Conservation (phyloP, 2,888 invertebrate genomes). For the Phortica magna region DNA sequence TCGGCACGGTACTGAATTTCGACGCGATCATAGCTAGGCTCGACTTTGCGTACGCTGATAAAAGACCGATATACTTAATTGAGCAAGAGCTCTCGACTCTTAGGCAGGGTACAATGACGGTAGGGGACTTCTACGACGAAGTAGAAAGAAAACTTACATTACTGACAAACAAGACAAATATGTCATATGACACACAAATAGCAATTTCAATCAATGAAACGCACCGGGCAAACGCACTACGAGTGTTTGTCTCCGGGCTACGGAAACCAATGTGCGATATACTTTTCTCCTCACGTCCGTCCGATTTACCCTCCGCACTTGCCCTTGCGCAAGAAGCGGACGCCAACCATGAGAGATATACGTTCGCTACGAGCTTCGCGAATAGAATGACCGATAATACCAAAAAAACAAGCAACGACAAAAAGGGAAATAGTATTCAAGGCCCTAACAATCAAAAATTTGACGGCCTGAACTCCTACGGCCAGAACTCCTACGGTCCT, state of each 20-base stretch:
- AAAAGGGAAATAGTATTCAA: too few relatives aligned
- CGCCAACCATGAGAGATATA: constrained; percentile 40
- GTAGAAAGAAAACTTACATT: constrained; percentile 40
- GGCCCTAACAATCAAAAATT: too few relatives aligned
- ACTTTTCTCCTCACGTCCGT: constrained; percentile 42
- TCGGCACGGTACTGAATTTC: not conserved
- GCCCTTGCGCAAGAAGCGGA: constrained; percentile 44
- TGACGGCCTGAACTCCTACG: too few relatives aligned
- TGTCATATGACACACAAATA: constrained; percentile 37
- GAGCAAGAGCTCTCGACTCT: constrained; percentile 24
- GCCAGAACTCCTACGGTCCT: too few relatives aligned
- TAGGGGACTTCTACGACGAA: constrained; percentile 30
- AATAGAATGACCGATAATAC: too few relatives aligned
- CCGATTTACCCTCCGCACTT: constrained; percentile 40
- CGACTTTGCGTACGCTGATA: constrained; percentile 26
- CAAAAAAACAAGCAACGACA: too few relatives aligned
- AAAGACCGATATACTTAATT: constrained; percentile 34
- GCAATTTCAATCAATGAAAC: constrained; percentile 41
- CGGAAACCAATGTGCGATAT: constrained; percentile 41
- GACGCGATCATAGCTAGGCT: constrained; percentile 2
- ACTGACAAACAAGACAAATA: constrained; percentile 42
- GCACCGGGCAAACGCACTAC: constrained; percentile 43
- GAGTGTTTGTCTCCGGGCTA: constrained; percentile 42
- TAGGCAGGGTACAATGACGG: not conserved
- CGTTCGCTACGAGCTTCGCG: too few relatives aligned